phyloP scores from a whole-genome alignment of 1,140 invertebrate species.

The Orius insidiosus region DNA sequence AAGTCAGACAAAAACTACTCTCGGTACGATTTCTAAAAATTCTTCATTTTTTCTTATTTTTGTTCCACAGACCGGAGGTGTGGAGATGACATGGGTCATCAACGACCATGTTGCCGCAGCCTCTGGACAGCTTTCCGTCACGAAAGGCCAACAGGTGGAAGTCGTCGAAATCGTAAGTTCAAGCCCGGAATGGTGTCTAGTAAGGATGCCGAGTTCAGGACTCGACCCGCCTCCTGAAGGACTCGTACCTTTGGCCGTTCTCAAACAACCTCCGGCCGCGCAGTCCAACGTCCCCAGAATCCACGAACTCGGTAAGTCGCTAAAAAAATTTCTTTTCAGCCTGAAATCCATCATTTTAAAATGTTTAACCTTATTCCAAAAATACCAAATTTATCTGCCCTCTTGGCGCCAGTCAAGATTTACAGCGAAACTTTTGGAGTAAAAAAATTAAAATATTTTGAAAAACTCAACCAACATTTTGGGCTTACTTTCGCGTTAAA shows the following conservation, averaged over 20 bases:
- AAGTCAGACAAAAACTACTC: no score
- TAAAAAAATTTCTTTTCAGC: no score
- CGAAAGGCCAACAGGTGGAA: slow-evolving; percentile 76
- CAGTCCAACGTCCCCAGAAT: slow-evolving; percentile 20
- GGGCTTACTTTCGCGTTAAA: no score
- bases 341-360: no score
- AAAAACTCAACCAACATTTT: no score
- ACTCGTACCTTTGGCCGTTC: slow-evolving; percentile 59
- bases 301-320: slow-evolving; percentile 23
- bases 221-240: slow-evolving; percentile 49
- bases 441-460: no score
- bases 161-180: slow-evolving; percentile 50
- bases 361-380: no score
- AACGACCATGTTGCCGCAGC: slow-evolving; percentile 55
- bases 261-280: slow-evolving; percentile 53
- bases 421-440: no score
- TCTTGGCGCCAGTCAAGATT: no score
- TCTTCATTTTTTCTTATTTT: slow-evolving; percentile 13
- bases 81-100: slow-evolving; percentile 76
- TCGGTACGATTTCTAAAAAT: background rate
- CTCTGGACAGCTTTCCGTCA: slow-evolving; percentile 54
- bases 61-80: slow-evolving; percentile 38
- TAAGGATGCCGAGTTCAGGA: slow-evolving; percentile 36
- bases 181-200: slow-evolving; percentile 41
- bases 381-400: no score